phyloP scores from a whole-genome alignment of 2,113 vertebrate genomes.

The Tor tambroides region DNA sequence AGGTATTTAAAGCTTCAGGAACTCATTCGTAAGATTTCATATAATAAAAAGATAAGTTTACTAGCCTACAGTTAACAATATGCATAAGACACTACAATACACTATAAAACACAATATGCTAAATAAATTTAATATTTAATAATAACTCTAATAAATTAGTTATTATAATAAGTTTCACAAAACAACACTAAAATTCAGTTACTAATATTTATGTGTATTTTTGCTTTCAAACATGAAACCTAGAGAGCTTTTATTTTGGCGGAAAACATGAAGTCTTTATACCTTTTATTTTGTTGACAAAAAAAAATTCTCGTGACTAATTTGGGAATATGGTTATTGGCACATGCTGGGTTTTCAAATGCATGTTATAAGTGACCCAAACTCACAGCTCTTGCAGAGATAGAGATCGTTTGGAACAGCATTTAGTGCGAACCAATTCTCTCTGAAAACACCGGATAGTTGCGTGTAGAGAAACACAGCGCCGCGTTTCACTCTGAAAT shows the following conservation, averaged over 20 bases:
- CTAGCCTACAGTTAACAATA: neutral
- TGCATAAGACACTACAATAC: neutral
- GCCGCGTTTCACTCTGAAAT: neutral
- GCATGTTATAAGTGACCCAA: neutral
- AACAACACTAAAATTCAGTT: neutral
- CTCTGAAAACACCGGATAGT: neutral
- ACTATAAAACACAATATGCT: neutral
- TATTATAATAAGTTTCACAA: neutral
- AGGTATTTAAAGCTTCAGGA: neutral
- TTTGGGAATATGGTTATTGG: neutral
- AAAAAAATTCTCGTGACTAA: neutral
- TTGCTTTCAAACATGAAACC: neutral
- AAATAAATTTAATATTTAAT: too few species aligned
- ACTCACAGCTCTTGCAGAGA: neutral
- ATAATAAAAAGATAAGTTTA: too few species aligned
- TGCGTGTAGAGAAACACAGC: neutral
- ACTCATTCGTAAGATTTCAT: neutral
- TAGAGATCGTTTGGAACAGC: neutral
- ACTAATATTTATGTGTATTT: neutral
- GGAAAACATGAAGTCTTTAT: neutral
- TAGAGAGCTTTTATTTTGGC: neutral
- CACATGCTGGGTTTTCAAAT: neutral
- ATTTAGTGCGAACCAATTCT: neutral
- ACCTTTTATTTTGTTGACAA: neutral
- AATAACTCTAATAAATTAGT: neutral